Evolutionary conservation across 1,140 invertebrate species (phyloP), one percentile per base, ranked within the genome.

Genomic region (Gryon sp.): DNA sequence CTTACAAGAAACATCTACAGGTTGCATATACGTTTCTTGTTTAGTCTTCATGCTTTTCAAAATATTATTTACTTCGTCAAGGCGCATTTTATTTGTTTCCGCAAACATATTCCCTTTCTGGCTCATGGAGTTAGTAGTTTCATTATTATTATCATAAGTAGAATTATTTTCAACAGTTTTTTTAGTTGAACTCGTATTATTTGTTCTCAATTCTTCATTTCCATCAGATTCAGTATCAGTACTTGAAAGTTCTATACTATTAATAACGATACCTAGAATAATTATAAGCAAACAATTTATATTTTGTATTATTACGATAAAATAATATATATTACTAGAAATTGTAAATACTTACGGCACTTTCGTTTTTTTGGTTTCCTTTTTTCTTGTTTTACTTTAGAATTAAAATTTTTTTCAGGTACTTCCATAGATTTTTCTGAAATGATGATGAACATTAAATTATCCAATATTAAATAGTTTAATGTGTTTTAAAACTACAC

Each of bases 231-330:
- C 43, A 22, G 28, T 14, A 16, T 46, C 43, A 1, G 43, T 46
- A 9, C 43, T 46, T 0, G 22, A 46, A 9, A 46, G 16, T 46
- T 46, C 43, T 28, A 46, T 46, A 30, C 43, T 46, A 4, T 14
- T 46, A 15, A 46, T 8, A 2, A 46, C 43, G 3, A 46, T 28
- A 15, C 43, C 43, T 46, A 16, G 9, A 41, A 3, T 14, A 22
- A 19, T 15, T 40, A 41, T 5, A n/a, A 22, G 0, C 20, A 41
- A n/a, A n/a, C 19, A 28, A 15, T 28, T 9, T 28, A 15, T 16
- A 15, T 26, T 26, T 24, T 41, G 4, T 22, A 8, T 20, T 20
- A 1, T 8, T 24, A 24, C 8, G 22, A 24, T 24, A n/a, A n/a
- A n/a, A n/a, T n/a, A n/a, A n/a, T n/a, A n/a, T n/a, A n/a, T n/a